Conservation (phyloP, 2,888 invertebrate genomes). For the Hololepta plana region DNA sequence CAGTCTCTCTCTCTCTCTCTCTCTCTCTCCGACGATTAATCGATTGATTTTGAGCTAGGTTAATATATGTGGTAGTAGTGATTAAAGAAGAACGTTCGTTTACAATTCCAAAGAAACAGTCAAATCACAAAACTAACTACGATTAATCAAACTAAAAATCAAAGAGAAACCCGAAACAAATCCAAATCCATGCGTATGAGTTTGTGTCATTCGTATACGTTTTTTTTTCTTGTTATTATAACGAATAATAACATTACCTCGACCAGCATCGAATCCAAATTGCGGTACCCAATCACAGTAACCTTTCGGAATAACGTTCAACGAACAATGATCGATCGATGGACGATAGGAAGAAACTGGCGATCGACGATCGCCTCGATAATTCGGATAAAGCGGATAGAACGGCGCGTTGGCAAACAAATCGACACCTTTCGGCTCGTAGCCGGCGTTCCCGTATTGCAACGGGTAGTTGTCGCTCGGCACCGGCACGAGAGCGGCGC, state of each 20-base stretch:
- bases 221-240: too few species aligned
- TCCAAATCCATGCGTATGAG: slow-evolving; percentile 24
- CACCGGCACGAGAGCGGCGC: slow-evolving; percentile 18
- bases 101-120: too few species aligned
- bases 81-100: too few species aligned
- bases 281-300: slow-evolving; percentile 27
- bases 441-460: too few species aligned
- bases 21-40: too few species aligned
- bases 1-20: too few species aligned
- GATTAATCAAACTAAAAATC: slow-evolving; percentile 14
- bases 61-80: too few species aligned
- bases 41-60: too few species aligned
- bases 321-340: slow-evolving; percentile 10
- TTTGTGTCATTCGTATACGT: too few species aligned
- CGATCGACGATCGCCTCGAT: neutral
- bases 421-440: too few species aligned
- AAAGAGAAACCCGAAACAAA: slow-evolving; percentile 9
- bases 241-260: slow-evolving; percentile 26
- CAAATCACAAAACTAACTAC: slow-evolving; percentile 18
- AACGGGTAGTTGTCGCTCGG: slow-evolving; percentile 21
- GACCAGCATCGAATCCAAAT: slow-evolving; percentile 15
- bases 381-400: slow-evolving; percentile 19
- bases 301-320: slow-evolving; percentile 15
- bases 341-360: slow-evolving; percentile 7
- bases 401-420: slow-evolving; percentile 24